Evolutionary conservation across 2,888 invertebrate species (phyloP), one percentile per base, ranked within the genome.

Genomic region (Cheilosia grossa): DNA sequence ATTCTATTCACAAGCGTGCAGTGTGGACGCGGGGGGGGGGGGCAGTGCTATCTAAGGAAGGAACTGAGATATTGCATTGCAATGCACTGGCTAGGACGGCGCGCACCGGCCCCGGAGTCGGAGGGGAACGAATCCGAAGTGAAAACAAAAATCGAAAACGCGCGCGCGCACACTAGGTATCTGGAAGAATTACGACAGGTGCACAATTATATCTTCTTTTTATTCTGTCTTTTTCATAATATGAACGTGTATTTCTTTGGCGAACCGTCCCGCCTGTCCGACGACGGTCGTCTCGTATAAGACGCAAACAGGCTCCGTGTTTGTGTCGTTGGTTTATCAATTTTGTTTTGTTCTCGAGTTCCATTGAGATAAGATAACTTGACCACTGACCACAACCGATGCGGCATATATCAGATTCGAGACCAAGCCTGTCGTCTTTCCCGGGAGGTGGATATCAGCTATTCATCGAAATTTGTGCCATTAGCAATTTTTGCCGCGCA

Each of bases 101-200:
- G 27, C 27, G 6, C n/a, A 15, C 7, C n/a, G 10, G 24, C 15
- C 4, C 53, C 17, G 33, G 6, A 27, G 40, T 13, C 21, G 4
- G 21, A 53, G 42, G n/a, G 17, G 59, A 24, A 15, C 6, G 61
- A 67, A 61, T 56, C 67, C 33, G 44, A 63, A 63, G 30, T 66
- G 49, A 67, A 82, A 78, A 63, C 47, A 67, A 44, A 82, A 82
- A 59, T 42, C 42, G 42, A 78, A 79, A 78, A 67, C 49, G 54
- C 33, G 73, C 72, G 61, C 61, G 61, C 54, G 54, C 40, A 40
- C 56, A 42, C 40, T 49, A 63, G 59, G 61, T 53, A 63, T 51
- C 58, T 58, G 56, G 44, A 79, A 73, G 67, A 79, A 79, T 73
- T 79, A 73, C 73, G 56, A 82, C 82, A 82, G 82, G 82, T 82